Evolutionary conservation across 1,140 invertebrate species (phyloP).

Genomic region (Rhynchophorus ferrugineus): DNA sequence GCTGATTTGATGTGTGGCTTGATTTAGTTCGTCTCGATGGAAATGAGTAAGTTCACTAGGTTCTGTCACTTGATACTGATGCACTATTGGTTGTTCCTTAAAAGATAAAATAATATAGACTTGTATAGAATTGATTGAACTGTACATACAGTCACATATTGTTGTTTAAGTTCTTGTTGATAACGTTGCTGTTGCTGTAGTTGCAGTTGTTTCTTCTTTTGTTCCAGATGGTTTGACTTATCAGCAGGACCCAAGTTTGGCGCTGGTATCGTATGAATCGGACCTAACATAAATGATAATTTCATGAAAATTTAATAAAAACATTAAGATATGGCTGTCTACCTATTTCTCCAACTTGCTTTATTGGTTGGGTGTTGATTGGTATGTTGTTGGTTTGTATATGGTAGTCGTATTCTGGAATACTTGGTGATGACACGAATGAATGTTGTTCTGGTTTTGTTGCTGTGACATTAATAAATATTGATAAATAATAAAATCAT

Average conservation of each 20-base stretch:
- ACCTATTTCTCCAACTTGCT: slow-evolving; percentile 47
- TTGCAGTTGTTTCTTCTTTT: slow-evolving; percentile 39
- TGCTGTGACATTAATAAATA: slow-evolving; percentile 1
- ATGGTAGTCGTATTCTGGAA: slow-evolving; percentile 35
- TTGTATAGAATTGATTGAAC: too few species aligned
- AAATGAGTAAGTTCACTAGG: slow-evolving; percentile 3
- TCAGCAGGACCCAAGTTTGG: slow-evolving; percentile 57
- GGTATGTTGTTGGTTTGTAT: slow-evolving; percentile 37
- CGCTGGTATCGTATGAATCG: slow-evolving; percentile 74
- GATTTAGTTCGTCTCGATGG: slow-evolving; percentile 4
- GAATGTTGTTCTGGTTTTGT: slow-evolving; percentile 17
- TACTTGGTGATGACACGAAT: slow-evolving; percentile 24
- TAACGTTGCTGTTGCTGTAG: slow-evolving; percentile 12
- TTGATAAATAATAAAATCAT: not conserved
- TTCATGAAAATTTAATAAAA: not conserved
- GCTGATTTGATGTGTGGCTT: slow-evolving; percentile 3
- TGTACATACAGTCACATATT: too few species aligned
- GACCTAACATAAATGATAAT: slow-evolving; percentile 36
- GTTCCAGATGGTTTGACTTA: slow-evolving; percentile 39
- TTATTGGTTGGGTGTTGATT: slow-evolving; percentile 31
- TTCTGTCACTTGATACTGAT: slow-evolving; percentile 17
- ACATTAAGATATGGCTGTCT: not conserved
- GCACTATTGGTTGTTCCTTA: slow-evolving; percentile 6
- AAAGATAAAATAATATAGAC: not conserved
- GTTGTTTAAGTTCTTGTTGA: slow-evolving; percentile 11